These are phyloP conservation scores for Eciton burchellii DNA, from an alignment of 1,140 invertebrate species.

Conservation along the genomic window DNA sequence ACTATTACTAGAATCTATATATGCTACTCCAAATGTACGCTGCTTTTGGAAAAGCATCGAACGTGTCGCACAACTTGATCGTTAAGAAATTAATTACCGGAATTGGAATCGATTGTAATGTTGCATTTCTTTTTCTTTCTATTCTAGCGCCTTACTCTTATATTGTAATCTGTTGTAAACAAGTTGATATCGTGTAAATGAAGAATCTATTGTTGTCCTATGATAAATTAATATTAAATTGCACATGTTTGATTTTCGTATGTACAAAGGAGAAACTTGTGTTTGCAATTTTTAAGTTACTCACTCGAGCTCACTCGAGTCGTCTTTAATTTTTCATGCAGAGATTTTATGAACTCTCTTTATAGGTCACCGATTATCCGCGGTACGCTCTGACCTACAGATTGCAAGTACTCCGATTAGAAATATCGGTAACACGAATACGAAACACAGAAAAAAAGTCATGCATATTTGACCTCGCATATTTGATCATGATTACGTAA, in stretches of 20 bases:
- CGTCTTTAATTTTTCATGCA: constrained; percentile 28
- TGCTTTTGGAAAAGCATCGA: not conserved
- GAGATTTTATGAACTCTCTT: constrained; percentile 23
- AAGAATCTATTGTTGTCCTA: too few species aligned
- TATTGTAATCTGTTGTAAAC: too few species aligned
- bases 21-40: not conserved
- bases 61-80: too few species aligned
- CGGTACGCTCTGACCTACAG: constrained; percentile 45
- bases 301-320: not conserved
- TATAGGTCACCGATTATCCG: constrained; percentile 42
- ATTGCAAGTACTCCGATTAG: constrained; percentile 60
- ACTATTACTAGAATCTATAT: not conserved
- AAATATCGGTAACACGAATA: constrained; percentile 37
- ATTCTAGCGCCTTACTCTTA: too few species aligned
- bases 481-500: not conserved
- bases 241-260: not conserved
- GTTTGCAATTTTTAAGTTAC: constrained; percentile 11
- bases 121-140: too few species aligned
- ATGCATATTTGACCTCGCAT: not conserved
- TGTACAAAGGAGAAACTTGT: not conserved
- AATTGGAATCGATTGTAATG: too few species aligned
- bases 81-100: not conserved
- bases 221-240: not conserved
- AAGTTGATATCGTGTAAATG: too few species aligned
- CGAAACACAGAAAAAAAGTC: constrained; percentile 12